Base-by-base conservation (phyloP, 1,140 invertebrate species). In the Meteorus sp. region DNA sequence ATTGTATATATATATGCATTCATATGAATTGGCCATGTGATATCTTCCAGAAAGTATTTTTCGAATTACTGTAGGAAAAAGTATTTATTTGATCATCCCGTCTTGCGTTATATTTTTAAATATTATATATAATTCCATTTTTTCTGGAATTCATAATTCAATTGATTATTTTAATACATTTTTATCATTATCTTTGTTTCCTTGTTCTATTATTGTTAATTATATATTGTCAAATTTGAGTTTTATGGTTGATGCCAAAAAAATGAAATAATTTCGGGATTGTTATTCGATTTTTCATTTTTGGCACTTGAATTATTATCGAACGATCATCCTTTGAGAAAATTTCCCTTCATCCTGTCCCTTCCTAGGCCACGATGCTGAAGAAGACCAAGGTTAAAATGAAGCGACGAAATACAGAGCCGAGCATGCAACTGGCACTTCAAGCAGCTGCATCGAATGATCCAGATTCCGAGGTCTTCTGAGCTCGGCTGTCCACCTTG, bases 331-430 rank as follows among this genome's bases (percentile, higher is more conserved):
- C 65, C 59, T 70, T 62, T 74, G 63, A 74, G 72, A 67, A 76
- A n/a, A n/a, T n/a, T 73, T 72, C 66, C 75, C 74, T 69, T 76
- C 72, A 78, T 78, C 71, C 75, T 76, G 65, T 77, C 77, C 79
- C 78, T 80, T 80, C 79, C 78, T 85, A 91, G 90, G 89, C 89
- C 67, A 91, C 89, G 74, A 92, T 92, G 89, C 83, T 91, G 82
- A 91, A 91, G 86, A 91, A 91, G 84, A 89, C 88, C 85, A 96
- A 95, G 83, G 89, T 89, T 74, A 96, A 95, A 86, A 94, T 96
- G 85, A 95, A 94, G 83, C 85, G 93, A 59, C 87, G 93, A 72
- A 94, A 96, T 82, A 95, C 94, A 59, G 91, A 93, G 83, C 91
- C 95, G 59, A 89, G 88, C 58, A 95, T 95, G 80, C 81, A 81